Evolutionary conservation across 2,888 invertebrate genomes (phyloP).

Genomic region (Heteromurus nitidus): DNA sequence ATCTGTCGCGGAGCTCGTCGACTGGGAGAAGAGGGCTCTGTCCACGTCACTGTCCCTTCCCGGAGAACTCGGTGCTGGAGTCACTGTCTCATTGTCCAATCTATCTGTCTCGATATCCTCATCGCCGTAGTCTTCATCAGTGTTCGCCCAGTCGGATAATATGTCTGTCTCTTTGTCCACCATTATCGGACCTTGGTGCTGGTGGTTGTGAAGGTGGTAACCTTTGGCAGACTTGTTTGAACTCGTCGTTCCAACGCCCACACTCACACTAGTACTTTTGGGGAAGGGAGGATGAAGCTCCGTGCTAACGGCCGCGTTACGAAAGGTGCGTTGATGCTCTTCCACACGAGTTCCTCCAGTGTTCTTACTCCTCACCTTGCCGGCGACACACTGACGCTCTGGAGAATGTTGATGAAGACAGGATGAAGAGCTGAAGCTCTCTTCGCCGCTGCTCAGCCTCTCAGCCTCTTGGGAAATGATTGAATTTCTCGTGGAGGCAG

Average conservation of each 20-base stretch:
- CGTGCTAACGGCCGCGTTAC: conserved; percentile 55
- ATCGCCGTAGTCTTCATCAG: conserved; percentile 70
- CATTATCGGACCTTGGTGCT: conserved; percentile 42
- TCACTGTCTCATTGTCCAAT: conserved; percentile 65
- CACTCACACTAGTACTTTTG: conserved; percentile 59
- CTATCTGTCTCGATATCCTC: conserved; percentile 64
- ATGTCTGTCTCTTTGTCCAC: conserved; percentile 72
- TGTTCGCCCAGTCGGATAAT: conserved; percentile 72
- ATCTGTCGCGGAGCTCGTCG: conserved; percentile 65
- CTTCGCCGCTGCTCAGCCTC: conserved; percentile 41
- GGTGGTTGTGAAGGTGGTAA: neutral
- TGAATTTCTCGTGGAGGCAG: conserved; percentile 70
- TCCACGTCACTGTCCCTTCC: conserved; percentile 57
- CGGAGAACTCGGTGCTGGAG: conserved; percentile 72
- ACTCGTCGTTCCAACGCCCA: conserved; percentile 55
- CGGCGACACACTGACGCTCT: conserved; percentile 37
- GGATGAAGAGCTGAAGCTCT: conserved; percentile 30
- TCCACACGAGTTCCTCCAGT: conserved; percentile 1
- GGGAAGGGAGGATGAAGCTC: neutral
- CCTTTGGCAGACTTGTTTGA: conserved; percentile 49
- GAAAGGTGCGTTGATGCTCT: conserved; percentile 44
- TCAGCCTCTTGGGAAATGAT: conserved; percentile 72
- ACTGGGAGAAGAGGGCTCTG: conserved; percentile 60
- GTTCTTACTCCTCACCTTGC: conserved; percentile 26
- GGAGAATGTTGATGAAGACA: conserved; percentile 35